Percentiles rank a stretch among this genome's conserved stretches.
Conservation (phyloP, 1,140 invertebrate genomes). For the Panagrolaimus sp. region DNA sequence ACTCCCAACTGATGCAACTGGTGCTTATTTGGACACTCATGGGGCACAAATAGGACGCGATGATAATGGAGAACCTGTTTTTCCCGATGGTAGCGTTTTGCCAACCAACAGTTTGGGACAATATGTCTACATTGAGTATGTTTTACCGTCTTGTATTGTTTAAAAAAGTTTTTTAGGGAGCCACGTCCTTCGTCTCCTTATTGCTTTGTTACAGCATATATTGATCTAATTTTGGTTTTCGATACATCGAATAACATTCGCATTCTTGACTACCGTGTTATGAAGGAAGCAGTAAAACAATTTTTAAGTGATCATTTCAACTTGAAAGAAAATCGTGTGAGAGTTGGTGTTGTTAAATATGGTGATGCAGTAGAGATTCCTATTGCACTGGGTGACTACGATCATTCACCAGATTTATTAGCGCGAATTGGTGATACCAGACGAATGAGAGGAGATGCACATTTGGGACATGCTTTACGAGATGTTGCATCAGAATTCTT, state of each 20-base stretch:
- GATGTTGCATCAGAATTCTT: constrained; percentile 50
- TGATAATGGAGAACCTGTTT: constrained; percentile 17
- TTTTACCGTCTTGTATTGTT: not conserved
- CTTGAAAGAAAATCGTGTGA: constrained; percentile 42
- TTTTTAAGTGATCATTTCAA: constrained; percentile 54
- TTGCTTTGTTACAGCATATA: constrained; percentile 46
- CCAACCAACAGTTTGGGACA: constrained; percentile 21
- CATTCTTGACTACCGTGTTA: constrained; percentile 55
- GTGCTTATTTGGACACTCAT: constrained; percentile 14
- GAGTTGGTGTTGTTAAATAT: constrained; percentile 53
- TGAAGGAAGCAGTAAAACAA: constrained; percentile 54
- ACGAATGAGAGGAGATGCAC: constrained; percentile 46
- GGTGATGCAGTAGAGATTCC: constrained; percentile 44
- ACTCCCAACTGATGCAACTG: constrained; percentile 31
- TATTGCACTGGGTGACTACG: constrained; percentile 53
- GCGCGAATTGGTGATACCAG: constrained; percentile 46
- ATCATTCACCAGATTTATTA: constrained; percentile 45
- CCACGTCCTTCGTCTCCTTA: constrained; percentile 18
- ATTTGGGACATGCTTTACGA: constrained; percentile 48
- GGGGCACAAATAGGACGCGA: constrained; percentile 18
- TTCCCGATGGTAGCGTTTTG: constrained; percentile 14
- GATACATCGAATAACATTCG: constrained; percentile 55
- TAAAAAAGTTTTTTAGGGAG: not conserved
- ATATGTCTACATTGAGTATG: constrained; percentile 30
- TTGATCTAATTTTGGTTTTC: constrained; percentile 51